Conservation (phyloP, 1,140 invertebrate genomes). For the Harpegnathos saltator region DNA sequence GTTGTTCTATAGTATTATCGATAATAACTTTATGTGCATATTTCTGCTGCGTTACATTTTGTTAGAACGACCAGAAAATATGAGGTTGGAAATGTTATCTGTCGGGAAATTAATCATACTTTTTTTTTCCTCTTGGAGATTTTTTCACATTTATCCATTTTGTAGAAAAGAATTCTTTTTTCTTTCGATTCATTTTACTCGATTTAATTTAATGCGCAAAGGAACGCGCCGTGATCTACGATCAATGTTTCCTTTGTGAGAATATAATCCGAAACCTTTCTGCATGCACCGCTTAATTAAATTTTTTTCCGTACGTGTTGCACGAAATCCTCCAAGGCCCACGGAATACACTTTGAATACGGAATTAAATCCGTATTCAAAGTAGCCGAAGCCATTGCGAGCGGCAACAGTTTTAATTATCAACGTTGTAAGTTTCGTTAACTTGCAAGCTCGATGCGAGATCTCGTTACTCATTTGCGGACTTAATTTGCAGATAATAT, state of each 20-base stretch:
- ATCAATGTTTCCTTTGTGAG: background rate
- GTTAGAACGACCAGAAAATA: too few species aligned
- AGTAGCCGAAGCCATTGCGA: background rate
- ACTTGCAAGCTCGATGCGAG: slow-evolving; percentile 6
- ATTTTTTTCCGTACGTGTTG: background rate
- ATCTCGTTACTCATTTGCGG: background rate
- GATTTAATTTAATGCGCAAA: slow-evolving; percentile 16
- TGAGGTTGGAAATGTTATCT: too few species aligned
- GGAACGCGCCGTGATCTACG: background rate
- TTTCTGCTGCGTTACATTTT: too few species aligned
- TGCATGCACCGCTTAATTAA: slow-evolving; percentile 24
- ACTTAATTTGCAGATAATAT: slow-evolving; percentile 28
- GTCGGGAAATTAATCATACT: too few species aligned
- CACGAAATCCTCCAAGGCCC: background rate
- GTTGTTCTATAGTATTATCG: too few species aligned
- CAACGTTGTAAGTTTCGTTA: slow-evolving; percentile 12
- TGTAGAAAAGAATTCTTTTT: background rate
- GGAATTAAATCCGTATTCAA: background rate
- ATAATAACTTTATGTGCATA: too few species aligned
- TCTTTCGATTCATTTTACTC: slow-evolving; percentile 5
- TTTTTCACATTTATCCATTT: background rate
- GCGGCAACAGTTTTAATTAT: slow-evolving; percentile 22
- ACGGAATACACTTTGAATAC: slow-evolving; percentile 4
- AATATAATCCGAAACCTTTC: slow-evolving; percentile 1
- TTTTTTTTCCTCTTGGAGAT: too few species aligned